Base-by-base conservation (phyloP, 2,113 vertebrate species). In the Nothocercus julius region DNA sequence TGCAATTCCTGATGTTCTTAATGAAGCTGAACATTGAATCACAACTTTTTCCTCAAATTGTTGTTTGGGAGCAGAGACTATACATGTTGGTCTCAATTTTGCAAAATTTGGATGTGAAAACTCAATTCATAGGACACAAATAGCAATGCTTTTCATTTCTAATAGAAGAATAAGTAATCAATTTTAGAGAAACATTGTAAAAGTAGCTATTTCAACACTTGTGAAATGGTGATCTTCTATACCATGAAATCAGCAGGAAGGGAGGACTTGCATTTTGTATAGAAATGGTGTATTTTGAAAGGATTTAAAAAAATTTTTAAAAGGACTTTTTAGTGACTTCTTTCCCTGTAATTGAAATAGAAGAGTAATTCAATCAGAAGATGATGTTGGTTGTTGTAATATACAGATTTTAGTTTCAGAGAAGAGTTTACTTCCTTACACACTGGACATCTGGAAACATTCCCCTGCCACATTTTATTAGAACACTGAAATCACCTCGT, bases 401-500 rank as follows among this genome's bases (percentile, higher is more conserved):
- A 74, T 34, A n/a, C n/a, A 54, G 92, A 63, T 63, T 82, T 54
- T 49, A 51, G 44, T 68, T 68, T 93, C 78, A 88, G 90, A 85
- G 42, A 85, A 94, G 54, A 47, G 28, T 85, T 94, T 81, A 87
- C 85, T 91, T 92, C 40, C 67, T 82, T 89, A 12, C 34, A 42
- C 45, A 53, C 59, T 73, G 53, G 70, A 86, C 85, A 90, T 97
- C 90, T 96, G 95, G 93, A 97, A 97, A 82, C 88, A 84, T 86
- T 92, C 61, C 32, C 56, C 63, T 91, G 93, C 83, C 87, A 85
- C 64, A 32, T 95, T 97, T 97, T 95, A 96, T 92, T 96, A 95
- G 93, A 96, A 97, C 74, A 88, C 64, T 96, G 90, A 95, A 93
- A 87, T 93, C 90, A 95, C 92, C 89, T 95, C 40, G 1, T 95